These are phyloP conservation scores for Platysternon megacephalum DNA, from an alignment of 2,113 vertebrate genomes.

Conservation along the genomic window DNA sequence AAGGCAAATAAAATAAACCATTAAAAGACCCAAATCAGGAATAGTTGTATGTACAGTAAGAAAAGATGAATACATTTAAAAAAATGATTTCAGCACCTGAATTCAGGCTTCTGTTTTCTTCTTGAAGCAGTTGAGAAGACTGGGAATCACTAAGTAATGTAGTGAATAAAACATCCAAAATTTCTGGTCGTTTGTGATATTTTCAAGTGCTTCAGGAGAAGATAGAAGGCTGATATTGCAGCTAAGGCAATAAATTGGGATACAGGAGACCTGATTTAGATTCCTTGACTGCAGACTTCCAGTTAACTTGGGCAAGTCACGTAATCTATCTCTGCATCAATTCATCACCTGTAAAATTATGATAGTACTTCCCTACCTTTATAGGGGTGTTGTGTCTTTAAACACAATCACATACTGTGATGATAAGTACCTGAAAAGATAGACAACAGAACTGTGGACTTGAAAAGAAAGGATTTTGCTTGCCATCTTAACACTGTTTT, in stretches of 20 bases:
- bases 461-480: neutral
- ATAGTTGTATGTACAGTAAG: neutral
- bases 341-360: neutral
- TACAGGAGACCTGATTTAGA: neutral
- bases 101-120: neutral
- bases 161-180: neutral
- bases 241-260: neutral
- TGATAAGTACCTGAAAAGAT: neutral
- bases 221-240: neutral
- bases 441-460: neutral
- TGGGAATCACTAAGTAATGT: neutral
- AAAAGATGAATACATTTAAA: neutral
- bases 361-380: neutral
- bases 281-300: neutral
- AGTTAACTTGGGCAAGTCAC: neutral
- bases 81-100: neutral
- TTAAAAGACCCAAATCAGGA: neutral
- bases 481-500: neutral
- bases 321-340: neutral
- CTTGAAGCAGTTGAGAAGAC: neutral
- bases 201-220: neutral
- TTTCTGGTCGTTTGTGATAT: neutral
- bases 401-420: neutral
- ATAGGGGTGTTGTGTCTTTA: accelerated
- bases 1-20: neutral